phyloP scores from a whole-genome alignment of 1,140 invertebrate species.

The Platorchestia sp. region DNA sequence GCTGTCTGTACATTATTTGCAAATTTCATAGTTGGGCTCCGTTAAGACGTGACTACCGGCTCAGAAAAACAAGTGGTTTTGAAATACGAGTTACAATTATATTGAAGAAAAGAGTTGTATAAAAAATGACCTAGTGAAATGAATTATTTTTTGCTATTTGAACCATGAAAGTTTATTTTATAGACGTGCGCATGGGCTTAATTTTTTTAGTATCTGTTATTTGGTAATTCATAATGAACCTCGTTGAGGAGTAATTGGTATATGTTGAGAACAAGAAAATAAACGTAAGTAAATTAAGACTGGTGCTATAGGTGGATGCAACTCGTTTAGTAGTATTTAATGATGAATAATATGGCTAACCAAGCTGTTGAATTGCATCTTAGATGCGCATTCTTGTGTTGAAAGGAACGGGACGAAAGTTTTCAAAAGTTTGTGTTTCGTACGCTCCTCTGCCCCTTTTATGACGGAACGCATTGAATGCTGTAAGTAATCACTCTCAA shows the following conservation, averaged over 20 bases:
- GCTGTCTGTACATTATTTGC: not conserved
- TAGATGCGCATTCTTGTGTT: not conserved
- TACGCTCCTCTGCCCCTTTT: no score
- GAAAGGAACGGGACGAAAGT: not conserved
- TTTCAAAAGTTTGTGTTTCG: no score
- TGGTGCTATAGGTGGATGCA: not conserved
- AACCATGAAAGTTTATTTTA: not conserved
- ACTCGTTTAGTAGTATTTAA: not conserved
- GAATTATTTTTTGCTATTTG: not conserved
- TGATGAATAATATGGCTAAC: not conserved
- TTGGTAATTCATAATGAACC: not conserved
- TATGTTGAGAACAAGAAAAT: not conserved
- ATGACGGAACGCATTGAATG: no score
- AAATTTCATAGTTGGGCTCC: not conserved
- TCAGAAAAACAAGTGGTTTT: not conserved
- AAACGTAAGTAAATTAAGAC: not conserved
- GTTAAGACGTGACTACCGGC: not conserved
- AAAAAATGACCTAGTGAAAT: not conserved
- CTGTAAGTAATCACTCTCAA: not conserved
- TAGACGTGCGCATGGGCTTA: not conserved
- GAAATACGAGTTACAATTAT: not conserved
- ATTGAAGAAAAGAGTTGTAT: not conserved
- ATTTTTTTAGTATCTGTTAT: not conserved
- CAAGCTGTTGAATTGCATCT: not conserved
- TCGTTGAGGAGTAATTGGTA: not conserved